Evolutionary conservation across 2,888 invertebrate species (phyloP).

Genomic region (Deilephila elpenor): DNA sequence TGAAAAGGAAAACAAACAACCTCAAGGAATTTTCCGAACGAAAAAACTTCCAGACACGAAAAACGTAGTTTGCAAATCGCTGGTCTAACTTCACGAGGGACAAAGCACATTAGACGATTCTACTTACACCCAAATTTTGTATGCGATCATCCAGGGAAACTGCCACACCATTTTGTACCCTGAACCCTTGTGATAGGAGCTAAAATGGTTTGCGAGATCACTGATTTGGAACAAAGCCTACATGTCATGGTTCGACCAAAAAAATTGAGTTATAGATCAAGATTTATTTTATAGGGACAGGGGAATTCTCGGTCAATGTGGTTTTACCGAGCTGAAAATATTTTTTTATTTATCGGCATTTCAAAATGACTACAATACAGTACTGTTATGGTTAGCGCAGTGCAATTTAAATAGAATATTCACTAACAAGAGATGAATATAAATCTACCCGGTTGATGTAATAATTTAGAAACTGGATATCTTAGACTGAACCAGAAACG

Average conservation of each 20-base stretch:
- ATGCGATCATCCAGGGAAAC: neutral
- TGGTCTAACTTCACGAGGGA: slow-evolving; percentile 19
- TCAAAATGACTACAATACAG: too few species aligned
- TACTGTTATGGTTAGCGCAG: too few species aligned
- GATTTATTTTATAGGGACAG: slow-evolving; percentile 48
- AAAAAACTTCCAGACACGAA: slow-evolving; percentile 22
- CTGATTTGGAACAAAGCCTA: slow-evolving; percentile 27
- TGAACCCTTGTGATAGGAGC: neutral
- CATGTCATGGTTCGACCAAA: slow-evolving; percentile 40
- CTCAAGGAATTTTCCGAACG: slow-evolving; percentile 27
- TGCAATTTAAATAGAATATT: too few species aligned
- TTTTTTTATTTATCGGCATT: too few species aligned
- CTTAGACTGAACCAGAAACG: too few species aligned
- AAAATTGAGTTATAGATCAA: slow-evolving; percentile 45
- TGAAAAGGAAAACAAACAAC: slow-evolving; percentile 16
- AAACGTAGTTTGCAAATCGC: slow-evolving; percentile 28
- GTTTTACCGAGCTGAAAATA: slow-evolving; percentile 30
- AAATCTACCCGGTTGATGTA: too few species aligned
- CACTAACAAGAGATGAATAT: too few species aligned
- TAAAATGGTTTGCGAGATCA: neutral
- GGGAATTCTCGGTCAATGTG: slow-evolving; percentile 42
- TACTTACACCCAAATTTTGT: slow-evolving; percentile 19
- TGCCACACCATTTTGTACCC: neutral
- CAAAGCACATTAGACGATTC: slow-evolving; percentile 25
- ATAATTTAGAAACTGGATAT: too few species aligned